Evolutionary conservation across 2,113 vertebrate species (phyloP).

Genomic region (Zosterops borbonicus): DNA sequence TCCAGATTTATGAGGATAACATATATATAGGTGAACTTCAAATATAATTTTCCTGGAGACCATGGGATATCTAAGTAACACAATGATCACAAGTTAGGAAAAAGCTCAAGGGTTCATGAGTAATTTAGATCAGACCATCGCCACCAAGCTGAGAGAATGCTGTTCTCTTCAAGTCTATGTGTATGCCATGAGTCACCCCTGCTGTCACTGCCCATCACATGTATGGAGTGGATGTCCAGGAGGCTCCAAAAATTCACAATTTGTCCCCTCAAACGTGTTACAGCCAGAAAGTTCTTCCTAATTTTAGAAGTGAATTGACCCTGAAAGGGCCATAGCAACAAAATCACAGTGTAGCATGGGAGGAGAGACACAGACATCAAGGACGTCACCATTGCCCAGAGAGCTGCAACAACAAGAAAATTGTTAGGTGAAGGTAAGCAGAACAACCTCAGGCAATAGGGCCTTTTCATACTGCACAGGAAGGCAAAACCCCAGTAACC

Average conservation of each 20-base stretch:
- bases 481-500: background rate
- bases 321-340: background rate
- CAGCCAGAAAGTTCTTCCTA: background rate
- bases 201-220: rapidly evolving
- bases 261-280: background rate
- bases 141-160: background rate
- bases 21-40: background rate
- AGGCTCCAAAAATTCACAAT: background rate
- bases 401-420: background rate
- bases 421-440: background rate
- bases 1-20: background rate
- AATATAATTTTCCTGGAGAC: background rate
- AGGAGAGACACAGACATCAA: background rate
- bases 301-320: background rate
- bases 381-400: background rate
- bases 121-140: background rate
- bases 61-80: background rate
- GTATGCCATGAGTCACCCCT: rapidly evolving
- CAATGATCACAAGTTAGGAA: background rate
- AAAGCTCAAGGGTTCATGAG: background rate
- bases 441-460: background rate
- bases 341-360: background rate
- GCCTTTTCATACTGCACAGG: background rate
- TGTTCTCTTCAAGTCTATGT: background rate
- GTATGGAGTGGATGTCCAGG: background rate